A percentile compares a stretch with the other conserved stretches of the same genome.
Conservation (phyloP, 1,140 invertebrate genomes). For the Saccostrea cuccullata region DNA sequence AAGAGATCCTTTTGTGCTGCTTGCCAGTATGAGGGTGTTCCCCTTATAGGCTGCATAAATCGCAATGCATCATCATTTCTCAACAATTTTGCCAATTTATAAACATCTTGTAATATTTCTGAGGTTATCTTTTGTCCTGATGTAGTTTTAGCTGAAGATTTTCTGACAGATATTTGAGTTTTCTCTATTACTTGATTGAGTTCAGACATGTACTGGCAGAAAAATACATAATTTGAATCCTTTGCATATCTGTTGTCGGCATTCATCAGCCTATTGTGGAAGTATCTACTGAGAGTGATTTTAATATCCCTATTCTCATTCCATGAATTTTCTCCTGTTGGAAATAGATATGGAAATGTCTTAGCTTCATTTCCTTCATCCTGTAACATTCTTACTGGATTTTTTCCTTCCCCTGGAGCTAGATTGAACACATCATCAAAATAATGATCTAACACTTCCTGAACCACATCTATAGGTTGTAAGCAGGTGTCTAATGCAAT, state of each 20-base stretch:
- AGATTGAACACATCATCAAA: no score
- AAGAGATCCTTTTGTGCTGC: no score
- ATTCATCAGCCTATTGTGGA: background rate
- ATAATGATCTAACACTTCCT: no score
- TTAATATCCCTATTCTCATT: background rate
- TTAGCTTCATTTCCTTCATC: no score
- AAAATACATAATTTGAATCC: no score
- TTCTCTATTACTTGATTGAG: no score
- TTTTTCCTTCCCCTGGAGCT: no score
- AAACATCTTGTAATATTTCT: conserved; percentile 37
- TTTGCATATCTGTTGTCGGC: conserved; percentile 8
- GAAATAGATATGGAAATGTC: conserved; percentile 29
- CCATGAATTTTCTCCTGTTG: no score
- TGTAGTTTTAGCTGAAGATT: background rate
- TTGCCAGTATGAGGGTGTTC: conserved; percentile 39
- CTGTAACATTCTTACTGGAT: no score
- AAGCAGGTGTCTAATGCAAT: no score
- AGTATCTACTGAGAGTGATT: conserved; percentile 42
- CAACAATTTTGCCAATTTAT: background rate
- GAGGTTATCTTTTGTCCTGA: conserved; percentile 36
- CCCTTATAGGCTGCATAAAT: conserved; percentile 54
- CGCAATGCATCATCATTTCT: conserved; percentile 44
- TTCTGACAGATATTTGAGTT: background rate
- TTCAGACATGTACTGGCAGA: no score
- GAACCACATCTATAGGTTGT: no score